phyloP scores from a whole-genome alignment of 1,140 invertebrate genomes.

The Maconellicoccus hirsutus region DNA sequence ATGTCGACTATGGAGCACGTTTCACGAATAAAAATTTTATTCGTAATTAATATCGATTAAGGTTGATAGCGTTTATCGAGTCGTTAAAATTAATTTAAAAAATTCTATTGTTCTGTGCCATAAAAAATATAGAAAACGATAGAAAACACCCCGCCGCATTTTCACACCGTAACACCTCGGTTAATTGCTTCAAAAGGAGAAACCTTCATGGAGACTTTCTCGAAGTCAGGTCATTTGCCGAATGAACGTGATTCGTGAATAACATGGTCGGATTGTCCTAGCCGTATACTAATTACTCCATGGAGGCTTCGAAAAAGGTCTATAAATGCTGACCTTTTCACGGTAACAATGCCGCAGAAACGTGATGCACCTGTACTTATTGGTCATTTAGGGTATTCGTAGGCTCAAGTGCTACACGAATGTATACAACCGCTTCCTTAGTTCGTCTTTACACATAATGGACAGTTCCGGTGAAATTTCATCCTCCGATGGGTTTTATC shows the following conservation, averaged over 20 bases:
- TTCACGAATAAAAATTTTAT: not conserved
- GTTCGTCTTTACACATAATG: no score
- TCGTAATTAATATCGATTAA: not conserved
- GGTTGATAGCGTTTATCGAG: not conserved
- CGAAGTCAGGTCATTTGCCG: not conserved
- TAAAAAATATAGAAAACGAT: not conserved
- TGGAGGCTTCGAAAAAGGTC: not conserved
- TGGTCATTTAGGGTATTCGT: not conserved
- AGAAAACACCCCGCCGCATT: not conserved
- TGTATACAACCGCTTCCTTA: no score
- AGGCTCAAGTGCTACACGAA: no score
- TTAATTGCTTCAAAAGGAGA: no score
- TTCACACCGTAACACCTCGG: not conserved
- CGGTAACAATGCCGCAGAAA: not conserved
- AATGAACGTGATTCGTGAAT: not conserved
- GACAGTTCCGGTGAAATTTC: no score
- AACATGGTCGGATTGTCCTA: not conserved
- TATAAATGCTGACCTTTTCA: not conserved
- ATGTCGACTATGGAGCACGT: not conserved
- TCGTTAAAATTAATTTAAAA: constrained; percentile 2
- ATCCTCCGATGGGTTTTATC: no score
- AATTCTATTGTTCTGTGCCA: not conserved
- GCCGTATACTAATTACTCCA: not conserved
- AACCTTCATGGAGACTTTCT: no score
- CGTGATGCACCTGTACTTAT: not conserved